Evolutionary conservation across 2,113 vertebrate genomes (phyloP), one percentile per base, ranked within the genome.

Genomic region (Talpa occidentalis): DNA sequence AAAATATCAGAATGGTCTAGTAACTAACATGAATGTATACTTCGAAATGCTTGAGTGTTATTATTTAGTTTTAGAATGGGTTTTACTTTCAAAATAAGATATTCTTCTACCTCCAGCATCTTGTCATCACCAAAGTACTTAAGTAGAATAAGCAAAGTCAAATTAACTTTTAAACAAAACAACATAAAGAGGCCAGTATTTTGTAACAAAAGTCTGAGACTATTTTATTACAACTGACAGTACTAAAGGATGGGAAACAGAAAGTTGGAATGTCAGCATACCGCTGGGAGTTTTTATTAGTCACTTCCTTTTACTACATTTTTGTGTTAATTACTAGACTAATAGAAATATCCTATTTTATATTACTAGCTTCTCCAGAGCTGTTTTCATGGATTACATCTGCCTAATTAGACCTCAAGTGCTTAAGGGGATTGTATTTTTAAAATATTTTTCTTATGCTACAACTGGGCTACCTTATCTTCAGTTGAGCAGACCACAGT

Each of bases 221-320:
- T 89, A 84, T 54, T 93, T 59, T 70, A 73, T 60, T 62, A 52
- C 87, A 77, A 60, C 92, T 59, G 73, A 74, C 93, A 94, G 70
- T 81, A 84, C 73, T 95, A 67, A 93, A 90, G 85, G 21, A n/a
- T 87, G 60, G 76, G 72, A 94, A 96, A 81, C 60, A 85, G 92
- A 96, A 89, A 86, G n/a, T 93, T 90, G 86, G 54, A 93, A 76
- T 94, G 93, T 94, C 97, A 95, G 56, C 35, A 7, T 94, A 15
- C 56, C 72, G 52, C 87, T 95, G 56, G 30, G 37, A 88, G 44
- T 35, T 42, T 93, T 90, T 95, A 82, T 95, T 97, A 83, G 78
- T 91, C 56, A 10, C 28, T 79, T 80, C 35, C 84, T 94, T 94
- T 88, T 67, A 79, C n/a, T 49, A 67, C 47, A 60, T 89, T 94